Evolutionary conservation across 2,797 vertebrate species (phyloP).

Genomic region (Sebastes minor): DNA sequence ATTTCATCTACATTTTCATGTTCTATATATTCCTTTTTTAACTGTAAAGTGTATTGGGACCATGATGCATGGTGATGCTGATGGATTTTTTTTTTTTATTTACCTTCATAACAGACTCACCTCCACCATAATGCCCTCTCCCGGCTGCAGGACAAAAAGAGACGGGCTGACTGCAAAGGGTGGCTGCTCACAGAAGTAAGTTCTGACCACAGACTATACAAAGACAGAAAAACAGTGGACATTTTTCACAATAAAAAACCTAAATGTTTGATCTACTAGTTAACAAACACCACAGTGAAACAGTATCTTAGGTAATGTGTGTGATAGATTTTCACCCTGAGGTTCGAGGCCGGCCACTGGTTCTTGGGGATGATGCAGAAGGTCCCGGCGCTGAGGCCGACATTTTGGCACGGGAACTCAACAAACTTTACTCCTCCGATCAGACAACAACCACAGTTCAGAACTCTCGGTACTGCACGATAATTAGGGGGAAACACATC

Average conservation of each 20-base stretch:
- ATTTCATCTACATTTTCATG: neutral
- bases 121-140: constrained; percentile 83
- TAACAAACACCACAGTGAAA: neutral
- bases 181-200: constrained; percentile 82
- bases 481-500: neutral
- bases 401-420: constrained; percentile 85
- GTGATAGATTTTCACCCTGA: constrained; percentile 77
- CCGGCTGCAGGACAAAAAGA: constrained; percentile 86
- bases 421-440: constrained; percentile 87
- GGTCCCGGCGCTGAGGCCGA: constrained; percentile 84
- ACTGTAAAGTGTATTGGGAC: too few species aligned
- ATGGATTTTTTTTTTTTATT: neutral
- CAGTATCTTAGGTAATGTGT: neutral
- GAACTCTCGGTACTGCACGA: constrained; percentile 82
- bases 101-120: constrained; percentile 71
- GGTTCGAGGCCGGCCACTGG: constrained; percentile 84
- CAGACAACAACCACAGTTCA: constrained; percentile 92
- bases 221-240: neutral
- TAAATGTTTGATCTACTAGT: neutral
- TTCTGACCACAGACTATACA: constrained; percentile 76
- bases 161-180: constrained; percentile 90
- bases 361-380: constrained; percentile 90
- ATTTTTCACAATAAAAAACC: neutral
- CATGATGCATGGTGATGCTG: too few species aligned
- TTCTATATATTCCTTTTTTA: too few species aligned